Evolutionary conservation across 1,140 invertebrate species (phyloP).

Genomic region (Medauroidea extradentata): DNA sequence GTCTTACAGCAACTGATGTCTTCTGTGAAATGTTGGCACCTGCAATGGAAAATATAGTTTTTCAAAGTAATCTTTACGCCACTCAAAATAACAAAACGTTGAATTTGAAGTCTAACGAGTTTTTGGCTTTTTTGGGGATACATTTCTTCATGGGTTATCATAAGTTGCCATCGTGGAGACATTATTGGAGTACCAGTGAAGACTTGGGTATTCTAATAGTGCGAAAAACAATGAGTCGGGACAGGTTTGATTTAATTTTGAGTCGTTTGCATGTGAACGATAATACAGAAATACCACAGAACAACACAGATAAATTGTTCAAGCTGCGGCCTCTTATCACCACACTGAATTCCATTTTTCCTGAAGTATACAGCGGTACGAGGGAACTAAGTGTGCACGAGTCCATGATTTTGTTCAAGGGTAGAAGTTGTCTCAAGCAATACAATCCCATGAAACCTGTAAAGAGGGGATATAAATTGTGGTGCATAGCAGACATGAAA

Average conservation of each 20-base stretch:
- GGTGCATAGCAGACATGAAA: constrained; percentile 13
- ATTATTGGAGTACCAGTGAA: not conserved
- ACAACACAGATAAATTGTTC: constrained; percentile 17
- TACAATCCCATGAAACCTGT: constrained; percentile 15
- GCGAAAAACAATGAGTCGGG: not conserved
- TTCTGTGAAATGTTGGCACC: too few species aligned
- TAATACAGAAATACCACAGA: constrained; percentile 8
- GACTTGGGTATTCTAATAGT: not conserved
- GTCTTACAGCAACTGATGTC: too few species aligned
- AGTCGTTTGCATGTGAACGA: constrained; percentile 16
- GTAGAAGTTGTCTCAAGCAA: constrained; percentile 15
- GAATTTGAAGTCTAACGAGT: constrained; percentile 32
- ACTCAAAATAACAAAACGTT: constrained; percentile 33
- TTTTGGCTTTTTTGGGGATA: constrained; percentile 33
- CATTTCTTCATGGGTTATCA: constrained; percentile 31
- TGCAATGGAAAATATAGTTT: not conserved
- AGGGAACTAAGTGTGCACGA: constrained; percentile 16
- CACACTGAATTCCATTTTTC: constrained; percentile 12
- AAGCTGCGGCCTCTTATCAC: constrained; percentile 16
- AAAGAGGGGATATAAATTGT: constrained; percentile 20
- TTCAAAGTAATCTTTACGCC: constrained; percentile 27
- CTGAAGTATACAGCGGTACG: constrained; percentile 10
- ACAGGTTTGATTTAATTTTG: constrained; percentile 10
- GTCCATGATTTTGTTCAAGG: constrained; percentile 20
- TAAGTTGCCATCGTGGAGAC: not conserved